These are phyloP conservation scores for Lamellibrachia columna DNA, from an alignment of 2,888 invertebrate genomes.

Conservation along the genomic window DNA sequence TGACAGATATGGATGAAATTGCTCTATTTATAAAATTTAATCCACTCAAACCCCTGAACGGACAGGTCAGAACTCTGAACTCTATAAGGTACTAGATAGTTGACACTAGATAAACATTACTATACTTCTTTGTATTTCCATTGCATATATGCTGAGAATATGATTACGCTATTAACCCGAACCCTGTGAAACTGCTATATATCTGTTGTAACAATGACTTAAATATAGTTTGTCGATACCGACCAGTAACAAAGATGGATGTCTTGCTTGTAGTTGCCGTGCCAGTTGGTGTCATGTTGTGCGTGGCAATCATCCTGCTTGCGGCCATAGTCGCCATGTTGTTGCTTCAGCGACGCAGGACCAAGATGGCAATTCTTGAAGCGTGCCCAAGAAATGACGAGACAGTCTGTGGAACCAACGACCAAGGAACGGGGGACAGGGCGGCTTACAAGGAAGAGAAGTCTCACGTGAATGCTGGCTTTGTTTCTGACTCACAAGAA, in stretches of 20 bases:
- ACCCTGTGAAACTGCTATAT: not conserved
- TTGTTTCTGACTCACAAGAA: slow-evolving; percentile 7
- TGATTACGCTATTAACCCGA: too few relatives aligned
- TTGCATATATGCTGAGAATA: too few relatives aligned
- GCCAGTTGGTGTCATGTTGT: slow-evolving; percentile 26
- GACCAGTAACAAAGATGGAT: too few relatives aligned
- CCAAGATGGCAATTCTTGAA: not conserved
- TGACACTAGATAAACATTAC: too few relatives aligned
- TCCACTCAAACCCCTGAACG: too few relatives aligned
- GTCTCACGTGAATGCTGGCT: slow-evolving; percentile 5
- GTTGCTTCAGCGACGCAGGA: slow-evolving; percentile 19
- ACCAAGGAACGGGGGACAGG: not conserved
- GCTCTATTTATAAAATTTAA: too few relatives aligned
- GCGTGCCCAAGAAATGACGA: not conserved
- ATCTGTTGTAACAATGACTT: not conserved
- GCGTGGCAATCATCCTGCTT: slow-evolving; percentile 26
- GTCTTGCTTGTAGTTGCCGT: slow-evolving; percentile 24
- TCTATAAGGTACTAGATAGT: too few relatives aligned
- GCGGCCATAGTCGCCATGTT: slow-evolving; percentile 28
- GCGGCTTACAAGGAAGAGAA: not conserved
- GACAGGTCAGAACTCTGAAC: too few relatives aligned
- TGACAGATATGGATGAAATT: too few relatives aligned
- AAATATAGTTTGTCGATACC: not conserved
- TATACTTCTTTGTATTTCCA: too few relatives aligned
- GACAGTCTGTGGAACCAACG: not conserved